Conservation (phyloP, 2,888 invertebrate species). For the Lycia hirtaria region DNA sequence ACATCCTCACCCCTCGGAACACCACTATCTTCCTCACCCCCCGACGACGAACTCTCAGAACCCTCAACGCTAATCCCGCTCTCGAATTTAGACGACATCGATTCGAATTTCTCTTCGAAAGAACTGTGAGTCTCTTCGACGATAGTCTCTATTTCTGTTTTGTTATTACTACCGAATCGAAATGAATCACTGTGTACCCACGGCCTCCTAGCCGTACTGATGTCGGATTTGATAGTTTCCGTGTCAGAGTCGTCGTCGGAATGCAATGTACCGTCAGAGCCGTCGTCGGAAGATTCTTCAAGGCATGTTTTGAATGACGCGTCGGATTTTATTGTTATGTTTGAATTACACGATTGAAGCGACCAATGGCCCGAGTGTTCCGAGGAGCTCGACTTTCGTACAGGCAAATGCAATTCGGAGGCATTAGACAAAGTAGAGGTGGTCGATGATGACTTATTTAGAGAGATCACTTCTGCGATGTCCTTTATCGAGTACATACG, state of each 20-base stretch:
- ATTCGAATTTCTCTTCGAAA: constrained; percentile 58
- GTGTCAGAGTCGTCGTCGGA: constrained; percentile 78
- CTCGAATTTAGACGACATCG: constrained; percentile 68
- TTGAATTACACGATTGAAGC: constrained; percentile 74
- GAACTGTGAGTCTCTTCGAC: constrained; percentile 58
- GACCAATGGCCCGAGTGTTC: constrained; percentile 81
- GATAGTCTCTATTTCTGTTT: constrained; percentile 59
- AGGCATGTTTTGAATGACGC: constrained; percentile 73
- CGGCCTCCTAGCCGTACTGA: constrained; percentile 71
- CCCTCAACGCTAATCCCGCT: constrained; percentile 73
- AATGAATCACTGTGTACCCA: constrained; percentile 81
- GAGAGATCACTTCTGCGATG: constrained; percentile 74
- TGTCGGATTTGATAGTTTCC: constrained; percentile 75
- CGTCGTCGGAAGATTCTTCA: constrained; percentile 74
- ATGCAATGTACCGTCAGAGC: constrained; percentile 72
- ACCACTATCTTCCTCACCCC: constrained; percentile 72
- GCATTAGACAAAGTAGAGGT: constrained; percentile 65
- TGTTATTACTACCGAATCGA: constrained; percentile 64
- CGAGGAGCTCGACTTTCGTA: constrained; percentile 76
- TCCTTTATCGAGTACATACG: constrained; percentile 77
- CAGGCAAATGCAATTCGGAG: constrained; percentile 69
- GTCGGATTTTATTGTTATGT: constrained; percentile 73
- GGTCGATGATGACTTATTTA: constrained; percentile 67
- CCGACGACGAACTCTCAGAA: constrained; percentile 73
- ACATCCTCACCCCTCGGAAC: constrained; percentile 71